Evolutionary conservation across 2,797 vertebrate genomes (phyloP).

Genomic region (Sebastes taczanowskii): DNA sequence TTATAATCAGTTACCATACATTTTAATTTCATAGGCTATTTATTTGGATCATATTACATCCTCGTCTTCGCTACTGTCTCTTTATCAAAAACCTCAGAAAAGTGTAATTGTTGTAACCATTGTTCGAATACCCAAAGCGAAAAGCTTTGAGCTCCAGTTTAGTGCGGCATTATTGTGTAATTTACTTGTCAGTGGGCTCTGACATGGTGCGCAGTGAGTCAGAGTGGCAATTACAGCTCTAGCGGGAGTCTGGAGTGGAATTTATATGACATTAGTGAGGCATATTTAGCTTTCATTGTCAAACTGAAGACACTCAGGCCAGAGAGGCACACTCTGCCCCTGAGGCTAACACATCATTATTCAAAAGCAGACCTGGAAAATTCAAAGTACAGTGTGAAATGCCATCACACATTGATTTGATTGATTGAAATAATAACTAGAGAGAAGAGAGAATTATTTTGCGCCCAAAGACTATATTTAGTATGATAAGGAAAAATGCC

Average conservation of each 20-base stretch:
- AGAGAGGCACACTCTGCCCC: conserved; percentile 39
- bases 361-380: conserved; percentile 35
- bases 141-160: conserved; percentile 37
- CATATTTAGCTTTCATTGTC: conserved; percentile 63
- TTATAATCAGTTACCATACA: background rate
- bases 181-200: conserved; percentile 59
- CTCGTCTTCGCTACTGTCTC: background rate
- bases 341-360: conserved; percentile 46
- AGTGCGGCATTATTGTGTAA: conserved; percentile 47
- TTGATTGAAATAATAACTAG: conserved; percentile 15
- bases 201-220: conserved; percentile 40
- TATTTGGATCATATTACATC: background rate
- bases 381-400: conserved; percentile 16
- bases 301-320: conserved; percentile 49
- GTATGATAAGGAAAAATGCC: too few species aligned
- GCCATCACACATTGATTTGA: background rate
- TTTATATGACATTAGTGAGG: conserved; percentile 69
- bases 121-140: conserved; percentile 13
- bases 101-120: conserved; percentile 19
- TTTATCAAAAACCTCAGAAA: conserved; percentile 9
- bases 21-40: conserved; percentile 5
- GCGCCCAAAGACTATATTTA: too few species aligned
- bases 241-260: conserved; percentile 55
- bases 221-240: conserved; percentile 62
- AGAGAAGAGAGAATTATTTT: background rate